Percentiles rank a stretch among this genome's conserved stretches.
phyloP scores from a whole-genome alignment of 2,797 vertebrate genomes.

The Hoplostethus atlanticus region DNA sequence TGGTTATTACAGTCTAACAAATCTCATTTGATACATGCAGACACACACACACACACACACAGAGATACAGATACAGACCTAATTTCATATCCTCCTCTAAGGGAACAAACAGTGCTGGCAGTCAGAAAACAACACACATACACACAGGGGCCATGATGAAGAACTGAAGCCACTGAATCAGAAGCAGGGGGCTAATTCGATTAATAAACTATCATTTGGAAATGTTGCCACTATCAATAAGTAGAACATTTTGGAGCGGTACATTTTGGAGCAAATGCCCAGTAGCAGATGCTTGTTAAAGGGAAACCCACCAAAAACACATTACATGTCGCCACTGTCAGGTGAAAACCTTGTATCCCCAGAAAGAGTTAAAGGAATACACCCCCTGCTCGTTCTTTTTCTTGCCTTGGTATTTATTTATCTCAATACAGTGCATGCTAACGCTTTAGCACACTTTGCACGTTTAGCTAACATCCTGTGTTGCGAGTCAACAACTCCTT shows the following conservation, averaged over 20 bases:
- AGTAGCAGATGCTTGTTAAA: background rate
- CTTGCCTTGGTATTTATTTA: background rate
- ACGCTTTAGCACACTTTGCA: background rate
- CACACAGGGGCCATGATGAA: background rate
- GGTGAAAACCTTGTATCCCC: too few relatives aligned
- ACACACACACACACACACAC: slow-evolving; percentile 4
- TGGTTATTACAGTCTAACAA: slow-evolving; percentile 43
- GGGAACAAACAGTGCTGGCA: background rate
- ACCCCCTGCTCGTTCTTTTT: too few relatives aligned
- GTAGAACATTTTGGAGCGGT: background rate
- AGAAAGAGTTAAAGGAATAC: too few relatives aligned
- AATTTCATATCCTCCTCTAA: slow-evolving; percentile 3
- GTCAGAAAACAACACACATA: background rate
- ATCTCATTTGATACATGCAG: slow-evolving; percentile 37
- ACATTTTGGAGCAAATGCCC: background rate
- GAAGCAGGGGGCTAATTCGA: slow-evolving; percentile 12
- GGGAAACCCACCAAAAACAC: background rate
- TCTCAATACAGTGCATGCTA: slow-evolving; percentile 20
- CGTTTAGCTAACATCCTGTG: background rate
- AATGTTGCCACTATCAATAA: slow-evolving; percentile 6
- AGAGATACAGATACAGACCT: slow-evolving; percentile 7
- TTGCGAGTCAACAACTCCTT: too few relatives aligned
- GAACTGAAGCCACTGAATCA: slow-evolving; percentile 17
- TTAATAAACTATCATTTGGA: slow-evolving; percentile 34
- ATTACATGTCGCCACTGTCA: background rate